A percentile compares a stretch with the other conserved stretches of the same genome.
phyloP scores from a whole-genome alignment of 2,797 vertebrate genomes.

The Rhinoraja longicauda region DNA sequence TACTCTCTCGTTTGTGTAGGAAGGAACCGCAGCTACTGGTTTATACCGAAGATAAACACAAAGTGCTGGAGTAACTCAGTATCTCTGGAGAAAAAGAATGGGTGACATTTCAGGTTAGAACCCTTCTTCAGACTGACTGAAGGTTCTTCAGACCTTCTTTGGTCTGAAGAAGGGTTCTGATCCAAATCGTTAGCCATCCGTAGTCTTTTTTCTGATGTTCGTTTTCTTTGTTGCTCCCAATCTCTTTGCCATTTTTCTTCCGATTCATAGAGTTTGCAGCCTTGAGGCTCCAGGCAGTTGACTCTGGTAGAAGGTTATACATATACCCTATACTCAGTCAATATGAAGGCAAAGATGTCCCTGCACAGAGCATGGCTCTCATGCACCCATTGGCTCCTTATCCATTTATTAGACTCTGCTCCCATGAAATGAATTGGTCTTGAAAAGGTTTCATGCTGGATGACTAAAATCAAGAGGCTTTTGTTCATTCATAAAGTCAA shows the following conservation, averaged over 20 bases:
- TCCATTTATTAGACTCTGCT: background rate
- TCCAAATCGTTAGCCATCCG: no score
- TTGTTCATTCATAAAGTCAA: background rate
- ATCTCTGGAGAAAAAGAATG: no score
- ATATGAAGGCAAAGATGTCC: background rate
- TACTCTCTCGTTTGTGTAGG: no score
- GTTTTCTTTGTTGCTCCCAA: background rate
- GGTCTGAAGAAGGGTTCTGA: no score
- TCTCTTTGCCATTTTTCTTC: background rate
- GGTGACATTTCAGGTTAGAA: no score
- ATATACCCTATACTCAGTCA: background rate
- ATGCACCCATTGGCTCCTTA: background rate
- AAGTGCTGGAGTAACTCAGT: no score
- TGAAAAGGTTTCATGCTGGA: background rate
- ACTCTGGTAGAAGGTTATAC: background rate
- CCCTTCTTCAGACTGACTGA: no score
- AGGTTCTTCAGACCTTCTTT: no score
- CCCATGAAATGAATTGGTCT: background rate
- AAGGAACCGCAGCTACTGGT: no score
- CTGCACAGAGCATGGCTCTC: background rate
- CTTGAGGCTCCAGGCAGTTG: background rate
- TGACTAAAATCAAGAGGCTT: background rate
- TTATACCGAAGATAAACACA: no score
- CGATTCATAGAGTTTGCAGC: background rate
- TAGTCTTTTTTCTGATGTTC: background rate